Evolutionary conservation across 2,888 invertebrate genomes (phyloP).

Genomic region (Lacanobia wlatinum): DNA sequence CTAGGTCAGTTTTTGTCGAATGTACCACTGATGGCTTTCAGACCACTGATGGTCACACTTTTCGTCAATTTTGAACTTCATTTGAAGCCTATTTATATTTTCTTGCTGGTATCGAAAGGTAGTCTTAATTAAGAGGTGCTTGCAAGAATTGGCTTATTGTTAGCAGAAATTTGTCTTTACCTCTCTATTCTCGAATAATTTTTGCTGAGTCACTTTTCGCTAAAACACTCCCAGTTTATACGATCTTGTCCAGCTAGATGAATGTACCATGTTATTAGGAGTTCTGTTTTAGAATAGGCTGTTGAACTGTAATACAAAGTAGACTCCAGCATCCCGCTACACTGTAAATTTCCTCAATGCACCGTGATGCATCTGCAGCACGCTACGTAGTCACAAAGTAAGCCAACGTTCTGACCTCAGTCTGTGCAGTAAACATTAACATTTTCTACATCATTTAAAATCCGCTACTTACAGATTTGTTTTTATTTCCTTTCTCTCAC

Average conservation of each 20-base stretch:
- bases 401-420: constrained; percentile 41
- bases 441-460: constrained; percentile 52
- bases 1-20: constrained; percentile 88
- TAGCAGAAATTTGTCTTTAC: background rate
- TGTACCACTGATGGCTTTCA: constrained; percentile 60
- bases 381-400: constrained; percentile 38
- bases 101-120: constrained; percentile 12
- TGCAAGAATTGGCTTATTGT: background rate
- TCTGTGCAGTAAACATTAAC: constrained; percentile 41
- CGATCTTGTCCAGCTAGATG: background rate
- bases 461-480: constrained; percentile 48
- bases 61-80: constrained; percentile 36
- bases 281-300: background rate
- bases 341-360: constrained; percentile 15
- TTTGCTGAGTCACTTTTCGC: background rate
- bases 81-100: constrained; percentile 31
- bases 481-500: constrained; percentile 61
- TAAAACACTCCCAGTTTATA: background rate
- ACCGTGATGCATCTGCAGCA: constrained; percentile 40
- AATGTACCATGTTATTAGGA: background rate
- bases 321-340: background rate
- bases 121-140: background rate
- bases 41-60: constrained; percentile 59
- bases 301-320: constrained; percentile 18
- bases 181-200: background rate